Evolutionary conservation across 2,888 invertebrate species (phyloP), one percentile per base, ranked within the genome.

Genomic region (Glaucopsyche alexis): DNA sequence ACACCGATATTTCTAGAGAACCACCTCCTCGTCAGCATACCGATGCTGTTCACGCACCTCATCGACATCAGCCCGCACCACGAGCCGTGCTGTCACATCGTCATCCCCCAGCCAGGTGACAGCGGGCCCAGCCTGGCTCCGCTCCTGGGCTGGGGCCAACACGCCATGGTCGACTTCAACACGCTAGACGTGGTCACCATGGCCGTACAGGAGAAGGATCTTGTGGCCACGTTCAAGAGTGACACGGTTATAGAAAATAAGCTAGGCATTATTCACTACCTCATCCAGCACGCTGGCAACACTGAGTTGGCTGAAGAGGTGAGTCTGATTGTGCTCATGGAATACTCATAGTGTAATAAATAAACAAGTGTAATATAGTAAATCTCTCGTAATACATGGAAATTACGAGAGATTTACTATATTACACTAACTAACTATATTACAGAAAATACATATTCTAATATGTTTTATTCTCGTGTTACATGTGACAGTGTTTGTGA

Each of bases 51-150:
- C 88, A 95, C 96, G 0, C 98, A 98, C 83, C 89, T 98, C 42
- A 90, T 98, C 72, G 98, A 98, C 89, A 95, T 98, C 70, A 96
- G 97, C 5, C 90, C 96, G 11, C 94, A 95, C 80, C 98, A 97
- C 86, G 97, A 97, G 84, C 97, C 98, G 0, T 96, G 96, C 79
- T 96, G 96, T 80, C 97, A 97, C 82, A 95, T 97, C 72, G 94
- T 96, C 0, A 94, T 96, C 19, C 95, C 96, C 0, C 90, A 94
- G 60, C 88, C 93, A 60, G 87, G 90, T n/a, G 87, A 92, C 1
- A 88, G 93, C 19, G 93, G 94, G 5, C 94, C 95, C 0, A 94
- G 95, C 78, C 89, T 96, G n/a, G 95, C 96, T 0, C 96, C 96
- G 0, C 85, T 95, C 14, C 83, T 94, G 2, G 94, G 94, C 60